These are phyloP conservation scores for Theristicus caerulescens DNA, from an alignment of 2,113 vertebrate species.

Conservation along the genomic window DNA sequence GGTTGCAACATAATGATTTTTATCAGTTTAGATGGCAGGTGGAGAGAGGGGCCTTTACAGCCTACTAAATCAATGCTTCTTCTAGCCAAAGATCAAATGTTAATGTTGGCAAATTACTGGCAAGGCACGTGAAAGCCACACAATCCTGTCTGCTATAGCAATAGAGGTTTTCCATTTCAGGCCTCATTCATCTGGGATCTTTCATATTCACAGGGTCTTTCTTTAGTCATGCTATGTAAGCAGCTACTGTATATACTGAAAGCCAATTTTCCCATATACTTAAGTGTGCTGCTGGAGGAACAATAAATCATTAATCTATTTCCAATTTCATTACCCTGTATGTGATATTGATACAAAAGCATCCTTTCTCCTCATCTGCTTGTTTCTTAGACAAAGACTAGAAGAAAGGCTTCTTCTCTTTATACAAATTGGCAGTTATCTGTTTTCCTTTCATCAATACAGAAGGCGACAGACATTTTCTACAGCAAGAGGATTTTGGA, in stretches of 20 bases:
- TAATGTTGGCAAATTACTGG: slow-evolving; percentile 1
- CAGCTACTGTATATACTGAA: slow-evolving; percentile 46
- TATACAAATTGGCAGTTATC: background rate
- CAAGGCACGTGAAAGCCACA: background rate
- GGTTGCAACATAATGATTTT: background rate
- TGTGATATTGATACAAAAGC: slow-evolving; percentile 53
- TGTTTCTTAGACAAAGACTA: slow-evolving; percentile 42
- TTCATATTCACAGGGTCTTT: slow-evolving; percentile 34
- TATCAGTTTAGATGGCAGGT: background rate
- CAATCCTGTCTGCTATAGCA: background rate
- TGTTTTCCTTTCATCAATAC: slow-evolving; percentile 19
- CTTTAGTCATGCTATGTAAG: slow-evolving; percentile 64
- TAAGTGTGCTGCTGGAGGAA: slow-evolving; percentile 30
- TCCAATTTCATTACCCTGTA: slow-evolving; percentile 64
- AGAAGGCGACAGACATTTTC: background rate
- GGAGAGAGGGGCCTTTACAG: slow-evolving; percentile 6
- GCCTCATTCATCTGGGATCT: slow-evolving; percentile 42
- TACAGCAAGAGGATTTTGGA: background rate
- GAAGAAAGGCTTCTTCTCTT: slow-evolving; percentile 23
- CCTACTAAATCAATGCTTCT: slow-evolving; percentile 3
- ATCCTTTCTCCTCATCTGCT: slow-evolving; percentile 13
- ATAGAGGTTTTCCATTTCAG: slow-evolving; percentile 61
- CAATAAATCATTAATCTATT: slow-evolving; percentile 68
- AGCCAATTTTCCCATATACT: slow-evolving; percentile 50
- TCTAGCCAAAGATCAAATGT: slow-evolving; percentile 30